Evolutionary conservation across 1,140 invertebrate species (phyloP).

Genomic region (Agraylea sexmaculata): DNA sequence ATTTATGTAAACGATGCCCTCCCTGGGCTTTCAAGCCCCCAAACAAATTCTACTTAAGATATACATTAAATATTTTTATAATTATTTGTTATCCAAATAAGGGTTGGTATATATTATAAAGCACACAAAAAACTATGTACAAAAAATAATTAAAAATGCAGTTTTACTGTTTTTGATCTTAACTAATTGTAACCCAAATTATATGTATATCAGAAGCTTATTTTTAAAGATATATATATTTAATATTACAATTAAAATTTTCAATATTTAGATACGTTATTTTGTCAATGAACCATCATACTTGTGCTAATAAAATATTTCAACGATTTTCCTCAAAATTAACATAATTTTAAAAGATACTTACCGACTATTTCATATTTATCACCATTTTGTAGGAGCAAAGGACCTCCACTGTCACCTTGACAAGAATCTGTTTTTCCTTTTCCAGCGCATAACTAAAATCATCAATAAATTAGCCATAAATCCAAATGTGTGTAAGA

Average conservation of each 20-base stretch:
- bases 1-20: no score
- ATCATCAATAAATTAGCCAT: not conserved
- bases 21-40: no score
- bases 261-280: not conserved
- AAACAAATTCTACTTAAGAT: no score
- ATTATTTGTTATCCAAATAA: no score
- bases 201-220: not conserved
- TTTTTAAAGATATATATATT: slow-evolving; percentile 1
- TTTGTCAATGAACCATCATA: not conserved
- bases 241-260: slow-evolving; percentile 1
- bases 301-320: no score
- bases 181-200: not conserved
- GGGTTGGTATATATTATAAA: no score
- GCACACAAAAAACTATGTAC: no score
- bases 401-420: slow-evolving; percentile 73
- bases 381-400: slow-evolving; percentile 57
- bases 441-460: slow-evolving; percentile 56
- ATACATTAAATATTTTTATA: no score
- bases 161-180: no score
- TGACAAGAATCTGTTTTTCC: slow-evolving; percentile 74
- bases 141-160: no score
- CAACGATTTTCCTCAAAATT: no score
- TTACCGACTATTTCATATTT: slow-evolving; percentile 64
- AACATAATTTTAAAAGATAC: slow-evolving; percentile 19
- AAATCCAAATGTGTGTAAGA: not conserved